Conservation (phyloP, 1,140 invertebrate species). For the Bombus haemorrhoidalis region DNA sequence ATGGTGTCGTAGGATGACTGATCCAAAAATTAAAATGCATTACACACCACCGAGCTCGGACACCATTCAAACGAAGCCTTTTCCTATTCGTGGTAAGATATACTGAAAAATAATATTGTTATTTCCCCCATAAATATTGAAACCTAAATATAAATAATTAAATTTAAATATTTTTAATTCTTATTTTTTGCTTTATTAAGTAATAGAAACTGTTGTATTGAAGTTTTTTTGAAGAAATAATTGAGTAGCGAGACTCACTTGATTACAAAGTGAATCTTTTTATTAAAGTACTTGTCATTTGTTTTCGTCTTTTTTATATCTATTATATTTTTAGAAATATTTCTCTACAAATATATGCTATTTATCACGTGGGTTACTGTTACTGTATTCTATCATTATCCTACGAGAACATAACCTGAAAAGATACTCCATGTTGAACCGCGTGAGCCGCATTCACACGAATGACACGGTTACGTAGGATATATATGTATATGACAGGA, state of each 20-base stretch:
- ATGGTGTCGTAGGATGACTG: slow-evolving; percentile 69
- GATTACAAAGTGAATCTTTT: neutral
- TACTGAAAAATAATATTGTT: slow-evolving; percentile 1
- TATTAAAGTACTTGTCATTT: neutral
- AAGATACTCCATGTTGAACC: neutral
- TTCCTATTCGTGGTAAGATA: slow-evolving; percentile 89
- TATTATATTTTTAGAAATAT: neutral
- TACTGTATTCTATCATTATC: neutral
- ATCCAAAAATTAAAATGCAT: slow-evolving; percentile 77
- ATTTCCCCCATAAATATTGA: too few relatives aligned
- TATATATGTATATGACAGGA: neutral
- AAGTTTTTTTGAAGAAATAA: neutral
- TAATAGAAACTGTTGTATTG: neutral
- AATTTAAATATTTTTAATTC: neutral
- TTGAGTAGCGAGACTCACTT: neutral
- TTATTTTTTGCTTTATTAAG: neutral
- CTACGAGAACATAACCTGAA: slow-evolving; percentile 36
- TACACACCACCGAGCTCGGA: slow-evolving; percentile 88
- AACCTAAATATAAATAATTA: neutral
- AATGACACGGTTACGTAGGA: neutral
- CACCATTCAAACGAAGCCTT: slow-evolving; percentile 93
- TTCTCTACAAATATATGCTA: neutral
- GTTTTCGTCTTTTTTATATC: neutral
- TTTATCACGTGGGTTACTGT: neutral
- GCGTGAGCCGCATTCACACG: neutral